Evolutionary conservation across 2,113 vertebrate genomes (phyloP), one percentile per base, ranked within the genome.

Genomic region (Zosterops japonicus): DNA sequence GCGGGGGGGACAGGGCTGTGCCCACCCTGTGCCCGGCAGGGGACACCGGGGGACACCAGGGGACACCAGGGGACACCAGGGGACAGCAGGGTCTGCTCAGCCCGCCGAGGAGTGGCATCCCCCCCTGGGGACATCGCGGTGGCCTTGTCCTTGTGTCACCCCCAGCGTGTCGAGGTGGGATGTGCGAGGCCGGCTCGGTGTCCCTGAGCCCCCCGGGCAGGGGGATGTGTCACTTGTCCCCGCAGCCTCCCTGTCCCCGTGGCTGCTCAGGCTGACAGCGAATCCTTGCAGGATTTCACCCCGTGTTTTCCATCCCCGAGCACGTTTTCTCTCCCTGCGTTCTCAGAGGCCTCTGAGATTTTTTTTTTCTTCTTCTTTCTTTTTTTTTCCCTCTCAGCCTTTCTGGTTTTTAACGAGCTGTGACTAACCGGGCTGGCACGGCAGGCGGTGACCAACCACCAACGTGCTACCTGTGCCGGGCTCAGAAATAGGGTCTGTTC

Each of bases 401-500:
- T 75, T 63, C 39, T 88, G 86, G 12, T 85, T 87, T 75, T 68
- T 92, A 90, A 87, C 67, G 67, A 63, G 78, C 87, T 63, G 88
- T 91, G 94, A 94, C 82, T 94, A 96, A 94, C 83, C 41, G 11
- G 87, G 87, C 83, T 94, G 94, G 92, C 90, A 53, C 61, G 27
- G 90, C 82, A 5, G 70, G 61, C 88, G 89, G 87, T 47, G 90
- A 49, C 95, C 95, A 72, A 21, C 25, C 79, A 33, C 92, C 92
- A 50, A 18, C 87, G 4, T 35, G 91, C 84, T 95, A 95, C 93
- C 94, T 94, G 91, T 1, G 31, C 0, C 1, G 31, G 0, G 11
- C 88, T 61, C 78, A 41, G 70, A 83, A 90, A 80, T 49, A 47
- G 72, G 52, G 27, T 18, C 60, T 78, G 64, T 18, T 90, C 93